Evolutionary conservation across 2,888 invertebrate genomes (phyloP), one percentile per base, ranked within the genome.

Genomic region (Gnatocerus cornutus): DNA sequence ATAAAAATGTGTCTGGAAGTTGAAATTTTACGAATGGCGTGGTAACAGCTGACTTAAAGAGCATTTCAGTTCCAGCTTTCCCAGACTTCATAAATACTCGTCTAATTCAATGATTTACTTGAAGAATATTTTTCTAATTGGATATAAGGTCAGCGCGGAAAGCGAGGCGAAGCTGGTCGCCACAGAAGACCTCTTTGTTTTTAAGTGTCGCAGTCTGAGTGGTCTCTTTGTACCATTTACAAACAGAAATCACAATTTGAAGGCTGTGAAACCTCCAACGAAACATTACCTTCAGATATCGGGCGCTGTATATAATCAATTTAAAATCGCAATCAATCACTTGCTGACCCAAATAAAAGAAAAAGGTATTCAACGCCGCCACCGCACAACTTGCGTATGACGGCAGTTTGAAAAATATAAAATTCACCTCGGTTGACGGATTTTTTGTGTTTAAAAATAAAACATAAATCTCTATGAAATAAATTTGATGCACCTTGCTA

Each of bases 341-440:
- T 12, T 43, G 29, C 50, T 50, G 50, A 29, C 29, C 27, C 29
- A 50, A 29, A 50, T 50, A 27, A 29, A 50, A 50, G 29, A 50
- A 50, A 29, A 50, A 48, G 48, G 13, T n/a, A n/a, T 27, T 30
- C 27, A n/a, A 1, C 16, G 12, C 12, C 30, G 56, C 56, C 37
- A 41, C 27, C 27, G 21, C 56, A 41, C 43, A 27, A 43, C 41
- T 56, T 56, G 56, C 56, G 10, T 16, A 21, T 56, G 56, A 56
- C 56, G 43, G 43, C 56, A 10, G 55, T 12, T 39, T 56, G 56
- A 56, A 56, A 56, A 56, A 56, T 56, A 56, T 56, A 39, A 39
- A 55, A 14, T 14, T 37, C 41, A 41, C 30, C 50, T 50, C 30
- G 33, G 3, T 33, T n/a, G 10, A 29, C n/a, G 13, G 4, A 43